phyloP scores from a whole-genome alignment of 2,888 invertebrate species.

The Hypomecis atomaria region DNA sequence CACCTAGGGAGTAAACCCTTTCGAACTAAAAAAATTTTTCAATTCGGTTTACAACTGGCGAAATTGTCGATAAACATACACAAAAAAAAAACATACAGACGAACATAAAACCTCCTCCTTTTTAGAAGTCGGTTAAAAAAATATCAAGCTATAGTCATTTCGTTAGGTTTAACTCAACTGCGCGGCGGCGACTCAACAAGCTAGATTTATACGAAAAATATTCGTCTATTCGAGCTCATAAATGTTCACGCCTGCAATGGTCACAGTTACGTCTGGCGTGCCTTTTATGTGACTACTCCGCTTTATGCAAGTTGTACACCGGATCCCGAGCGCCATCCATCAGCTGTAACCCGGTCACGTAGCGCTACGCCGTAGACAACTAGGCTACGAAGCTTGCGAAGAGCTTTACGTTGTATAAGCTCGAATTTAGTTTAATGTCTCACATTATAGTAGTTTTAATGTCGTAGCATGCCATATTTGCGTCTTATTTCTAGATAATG shows the following conservation, averaged over 20 bases:
- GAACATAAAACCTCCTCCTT: too few species aligned
- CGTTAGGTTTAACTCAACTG: too few species aligned
- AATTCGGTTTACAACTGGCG: too few species aligned
- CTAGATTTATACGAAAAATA: too few species aligned
- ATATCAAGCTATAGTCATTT: too few species aligned
- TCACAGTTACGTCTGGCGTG: not conserved
- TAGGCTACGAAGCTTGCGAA: conserved; percentile 52
- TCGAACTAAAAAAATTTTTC: too few species aligned
- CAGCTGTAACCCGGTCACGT: conserved; percentile 69
- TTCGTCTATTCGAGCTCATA: too few species aligned
- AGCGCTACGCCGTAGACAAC: conserved; percentile 54
- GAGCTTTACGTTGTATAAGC: conserved; percentile 31
- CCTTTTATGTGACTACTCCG: not conserved
- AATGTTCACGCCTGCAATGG: not conserved
- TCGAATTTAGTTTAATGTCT: conserved; percentile 8
- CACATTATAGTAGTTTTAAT: conserved; percentile 15
- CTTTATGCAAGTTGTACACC: conserved; percentile 11
- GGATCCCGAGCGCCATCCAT: conserved; percentile 54
- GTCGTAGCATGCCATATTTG: conserved; percentile 1
- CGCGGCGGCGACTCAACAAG: too few species aligned
- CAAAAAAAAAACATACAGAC: too few species aligned
- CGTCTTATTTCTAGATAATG: conserved; percentile 4
- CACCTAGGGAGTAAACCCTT: too few species aligned
- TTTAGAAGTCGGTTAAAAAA: too few species aligned
- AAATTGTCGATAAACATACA: too few species aligned